These are phyloP conservation scores for Atta cephalotes DNA, from an alignment of 1,140 invertebrate species.

Conservation along the genomic window DNA sequence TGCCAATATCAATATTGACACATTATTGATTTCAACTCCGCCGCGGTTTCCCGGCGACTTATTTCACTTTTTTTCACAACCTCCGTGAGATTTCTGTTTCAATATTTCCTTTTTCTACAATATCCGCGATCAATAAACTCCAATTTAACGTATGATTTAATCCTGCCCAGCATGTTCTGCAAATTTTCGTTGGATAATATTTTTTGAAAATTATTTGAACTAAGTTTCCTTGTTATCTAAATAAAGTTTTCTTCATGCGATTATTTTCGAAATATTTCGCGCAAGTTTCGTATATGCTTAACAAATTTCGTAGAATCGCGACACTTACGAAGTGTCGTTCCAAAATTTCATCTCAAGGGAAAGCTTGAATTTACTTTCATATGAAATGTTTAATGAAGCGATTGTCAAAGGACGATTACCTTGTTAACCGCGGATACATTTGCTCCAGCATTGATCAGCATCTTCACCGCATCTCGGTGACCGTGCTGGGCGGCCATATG, in stretches of 20 bases:
- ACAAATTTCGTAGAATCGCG: neutral
- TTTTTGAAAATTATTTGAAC: neutral
- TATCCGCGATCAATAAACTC: slow-evolving; percentile 36
- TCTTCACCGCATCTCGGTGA: slow-evolving; percentile 90
- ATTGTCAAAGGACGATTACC: slow-evolving; percentile 84
- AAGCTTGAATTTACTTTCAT: neutral
- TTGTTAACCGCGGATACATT: slow-evolving; percentile 91
- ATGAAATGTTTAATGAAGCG: neutral
- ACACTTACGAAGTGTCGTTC: no score
- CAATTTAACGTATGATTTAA: slow-evolving; percentile 31
- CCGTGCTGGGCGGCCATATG: slow-evolving; percentile 94
- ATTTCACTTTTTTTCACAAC: slow-evolving; percentile 25
- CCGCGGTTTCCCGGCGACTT: neutral
- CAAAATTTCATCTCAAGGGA: neutral
- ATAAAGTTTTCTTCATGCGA: neutral
- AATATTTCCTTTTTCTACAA: neutral
- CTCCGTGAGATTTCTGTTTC: slow-evolving; percentile 28
- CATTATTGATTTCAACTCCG: slow-evolving; percentile 39
- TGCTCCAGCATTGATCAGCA: slow-evolving; percentile 91
- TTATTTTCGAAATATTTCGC: neutral
- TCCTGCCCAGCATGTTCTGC: neutral
- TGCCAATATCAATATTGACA: slow-evolving; percentile 54
- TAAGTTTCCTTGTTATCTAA: neutral
- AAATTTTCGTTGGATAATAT: neutral
- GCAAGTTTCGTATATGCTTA: slow-evolving; percentile 24